Evolutionary conservation across 2,888 invertebrate genomes (phyloP).

Genomic region (Macroteleia sp.): DNA sequence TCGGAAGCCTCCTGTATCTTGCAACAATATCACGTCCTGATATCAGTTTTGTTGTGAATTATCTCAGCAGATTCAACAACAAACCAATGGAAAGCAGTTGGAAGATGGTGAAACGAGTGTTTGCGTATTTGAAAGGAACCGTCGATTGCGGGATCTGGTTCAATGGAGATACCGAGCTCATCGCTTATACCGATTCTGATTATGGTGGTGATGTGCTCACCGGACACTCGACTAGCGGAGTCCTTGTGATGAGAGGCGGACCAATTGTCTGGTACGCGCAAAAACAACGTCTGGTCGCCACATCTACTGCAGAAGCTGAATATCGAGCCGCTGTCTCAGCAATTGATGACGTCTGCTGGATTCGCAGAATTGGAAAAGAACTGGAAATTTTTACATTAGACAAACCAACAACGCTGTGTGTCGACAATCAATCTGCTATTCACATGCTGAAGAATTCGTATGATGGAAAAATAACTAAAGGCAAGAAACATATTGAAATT

Average conservation of each 20-base stretch:
- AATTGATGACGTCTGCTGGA: conserved; percentile 74
- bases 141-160: too few species aligned
- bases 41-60: too few species aligned
- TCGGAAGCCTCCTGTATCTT: too few species aligned
- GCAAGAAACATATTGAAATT: background rate
- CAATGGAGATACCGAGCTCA: conserved; percentile 5
- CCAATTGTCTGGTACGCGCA: conserved; percentile 70
- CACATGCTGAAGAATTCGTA: background rate
- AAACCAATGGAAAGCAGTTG: background rate
- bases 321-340: conserved; percentile 71
- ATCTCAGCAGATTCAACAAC: too few species aligned
- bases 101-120: background rate
- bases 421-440: background rate
- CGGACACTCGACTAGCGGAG: background rate
- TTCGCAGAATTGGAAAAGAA: conserved; percentile 67
- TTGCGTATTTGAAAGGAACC: too few species aligned
- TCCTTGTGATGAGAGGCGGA: too few species aligned
- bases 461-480: background rate
- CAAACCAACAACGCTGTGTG: background rate
- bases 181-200: conserved; percentile 46
- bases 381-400: conserved; percentile 13
- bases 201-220: conserved; percentile 45
- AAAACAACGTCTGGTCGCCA: too few species aligned
- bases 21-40: too few species aligned
- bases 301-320: conserved; percentile 71